phyloP scores from a whole-genome alignment of 2,888 invertebrate genomes.

The Odontocerum albicorne region DNA sequence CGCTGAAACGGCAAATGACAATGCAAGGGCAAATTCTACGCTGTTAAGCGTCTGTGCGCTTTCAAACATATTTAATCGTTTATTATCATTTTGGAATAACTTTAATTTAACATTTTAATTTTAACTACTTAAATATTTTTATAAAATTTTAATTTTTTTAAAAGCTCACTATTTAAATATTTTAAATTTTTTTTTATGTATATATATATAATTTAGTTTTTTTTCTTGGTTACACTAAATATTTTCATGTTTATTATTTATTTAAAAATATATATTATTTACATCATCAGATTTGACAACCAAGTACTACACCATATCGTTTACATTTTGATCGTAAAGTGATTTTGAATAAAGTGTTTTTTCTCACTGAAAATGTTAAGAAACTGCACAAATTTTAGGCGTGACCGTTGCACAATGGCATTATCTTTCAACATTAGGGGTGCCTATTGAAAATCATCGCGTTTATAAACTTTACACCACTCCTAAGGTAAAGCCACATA shows the following conservation, averaged over 20 bases:
- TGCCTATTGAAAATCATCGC: constrained; percentile 1
- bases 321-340: not conserved
- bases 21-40: constrained; percentile 13
- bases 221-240: too few species aligned
- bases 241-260: too few species aligned
- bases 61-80: too few species aligned
- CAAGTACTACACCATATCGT: not conserved
- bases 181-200: not conserved
- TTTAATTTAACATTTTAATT: not conserved
- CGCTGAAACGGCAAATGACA: constrained; percentile 15
- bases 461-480: constrained; percentile 11
- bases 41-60: too few species aligned
- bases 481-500: constrained; percentile 12
- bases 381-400: not conserved
- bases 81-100: not conserved
- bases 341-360: not conserved
- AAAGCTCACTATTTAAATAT: not conserved
- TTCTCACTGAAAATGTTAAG: not conserved
- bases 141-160: not conserved
- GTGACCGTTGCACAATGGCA: too few species aligned
- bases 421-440: too few species aligned
- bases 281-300: too few species aligned
- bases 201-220: too few species aligned
- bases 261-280: too few species aligned
- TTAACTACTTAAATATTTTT: not conserved